Base-by-base conservation (phyloP, 2,888 invertebrate genomes). In the Caenorhabditis sp. region DNA sequence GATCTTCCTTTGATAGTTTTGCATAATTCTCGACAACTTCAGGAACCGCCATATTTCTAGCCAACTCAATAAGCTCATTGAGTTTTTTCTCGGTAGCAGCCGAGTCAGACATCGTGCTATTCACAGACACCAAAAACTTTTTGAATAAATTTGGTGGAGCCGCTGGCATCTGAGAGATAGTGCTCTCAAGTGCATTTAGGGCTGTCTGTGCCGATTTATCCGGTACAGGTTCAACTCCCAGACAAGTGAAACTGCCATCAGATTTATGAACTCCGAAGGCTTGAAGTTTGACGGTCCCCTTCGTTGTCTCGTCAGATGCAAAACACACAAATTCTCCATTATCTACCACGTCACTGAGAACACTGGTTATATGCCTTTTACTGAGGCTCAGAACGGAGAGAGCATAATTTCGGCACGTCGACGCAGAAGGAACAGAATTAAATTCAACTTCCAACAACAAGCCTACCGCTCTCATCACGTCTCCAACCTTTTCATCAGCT, bases 121-220 rank as follows among this genome's bases (percentile, higher is more conserved):
- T 41, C 10, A 74, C 74, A 19, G 47, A 38, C 12, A 63, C 73
- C 22, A 73, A 10, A 19, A 73, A 49, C 26, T 73, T 49, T n/a
- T 73, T 28, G 14, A 74, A 64, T 35, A 63, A 74, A 51, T 74
- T 51, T 6, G 22, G 38, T 0, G 74, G 12, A 41, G 63, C 63
- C 26, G 24, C 63, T n/a, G 74, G 54, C 41, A 64, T 14, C 12
- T 26, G 14, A 7, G 8, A 16, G 2, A 64, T 26, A 10, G 38
- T 16, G 16, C 12, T 4, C 28, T n/a, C 28, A 5, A 74, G 54
- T 10, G 24, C 49, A 7, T 64, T 22, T 7, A 74, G 54, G 10
- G 74, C 74, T 14, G 74, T 74, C 35, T 41, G 38, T 14, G 74
- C 74, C 2, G 74, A 74, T 38, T 74, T 74, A 22, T 74, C 74